Conservation (phyloP, 2,113 vertebrate genomes). For the Engystomops pustulosus region DNA sequence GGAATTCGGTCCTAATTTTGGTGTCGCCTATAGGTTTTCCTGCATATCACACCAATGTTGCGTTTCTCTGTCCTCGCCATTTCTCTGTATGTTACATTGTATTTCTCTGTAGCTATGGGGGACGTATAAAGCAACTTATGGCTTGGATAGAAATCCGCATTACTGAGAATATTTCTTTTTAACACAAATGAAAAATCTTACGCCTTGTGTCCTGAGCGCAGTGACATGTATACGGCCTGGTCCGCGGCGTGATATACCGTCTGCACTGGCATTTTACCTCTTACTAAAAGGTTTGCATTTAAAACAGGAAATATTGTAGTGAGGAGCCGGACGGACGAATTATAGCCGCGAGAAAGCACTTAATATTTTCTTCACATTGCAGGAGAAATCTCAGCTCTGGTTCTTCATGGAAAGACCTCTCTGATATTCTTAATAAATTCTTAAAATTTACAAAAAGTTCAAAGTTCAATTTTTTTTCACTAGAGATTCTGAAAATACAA, state of each 20-base stretch:
- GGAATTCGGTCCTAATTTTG: neutral
- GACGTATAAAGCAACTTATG: conserved; percentile 8
- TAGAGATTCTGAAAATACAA: neutral
- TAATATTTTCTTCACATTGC: conserved; percentile 9
- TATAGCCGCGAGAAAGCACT: neutral
- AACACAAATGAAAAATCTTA: neutral
- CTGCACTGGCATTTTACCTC: conserved; percentile 7
- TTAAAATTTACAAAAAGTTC: neutral
- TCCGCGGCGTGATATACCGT: neutral
- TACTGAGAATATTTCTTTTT: conserved; percentile 23
- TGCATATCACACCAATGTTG: neutral
- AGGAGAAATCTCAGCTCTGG: neutral
- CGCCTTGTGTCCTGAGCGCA: neutral
- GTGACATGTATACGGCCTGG: conserved; percentile 43
- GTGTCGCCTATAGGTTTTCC: neutral
- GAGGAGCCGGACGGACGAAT: neutral
- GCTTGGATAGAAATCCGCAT: neutral
- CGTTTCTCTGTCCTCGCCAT: neutral
- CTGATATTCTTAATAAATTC: neutral
- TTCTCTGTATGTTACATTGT: neutral
- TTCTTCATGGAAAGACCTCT: neutral
- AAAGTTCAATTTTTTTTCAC: neutral
- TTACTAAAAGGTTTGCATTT: conserved; percentile 18
- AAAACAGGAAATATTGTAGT: neutral
- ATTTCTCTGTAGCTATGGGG: neutral